Percentiles rank a stretch among this genome's conserved stretches.
Conservation (phyloP, 2,888 invertebrate genomes). For the Drosophila demipolita region DNA sequence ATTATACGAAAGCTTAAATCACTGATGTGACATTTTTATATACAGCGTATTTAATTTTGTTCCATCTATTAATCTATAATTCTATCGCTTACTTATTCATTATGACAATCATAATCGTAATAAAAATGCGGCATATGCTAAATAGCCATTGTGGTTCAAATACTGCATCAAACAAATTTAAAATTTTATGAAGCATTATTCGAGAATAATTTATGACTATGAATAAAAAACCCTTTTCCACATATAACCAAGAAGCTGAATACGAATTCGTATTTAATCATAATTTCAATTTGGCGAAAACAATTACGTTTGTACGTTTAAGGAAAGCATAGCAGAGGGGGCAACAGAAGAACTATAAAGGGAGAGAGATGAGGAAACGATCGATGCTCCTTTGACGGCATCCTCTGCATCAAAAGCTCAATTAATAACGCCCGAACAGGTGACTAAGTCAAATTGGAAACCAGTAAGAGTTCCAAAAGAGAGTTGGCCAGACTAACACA, state of each 20-base stretch:
- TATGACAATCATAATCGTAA: constrained; percentile 15
- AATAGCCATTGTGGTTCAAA: constrained; percentile 33
- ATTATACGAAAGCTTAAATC: not conserved
- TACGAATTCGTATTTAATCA: constrained; percentile 61
- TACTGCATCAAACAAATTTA: constrained; percentile 58
- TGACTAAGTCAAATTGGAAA: constrained; percentile 59
- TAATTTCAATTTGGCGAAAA: constrained; percentile 65
- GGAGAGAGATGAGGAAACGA: constrained; percentile 46
- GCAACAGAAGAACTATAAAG: not conserved
- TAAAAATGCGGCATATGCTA: constrained; percentile 52
- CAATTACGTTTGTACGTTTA: constrained; percentile 45
- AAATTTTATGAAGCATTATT: constrained; percentile 52
- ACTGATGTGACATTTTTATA: not conserved
- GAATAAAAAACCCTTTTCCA: constrained; percentile 1
- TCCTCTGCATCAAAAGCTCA: constrained; percentile 67
- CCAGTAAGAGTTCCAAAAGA: constrained; percentile 2
- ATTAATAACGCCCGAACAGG: constrained; percentile 72
- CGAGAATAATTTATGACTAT: not conserved
- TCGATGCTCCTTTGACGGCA: constrained; percentile 41
- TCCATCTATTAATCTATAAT: not conserved
- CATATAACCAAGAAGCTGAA: constrained; percentile 1
- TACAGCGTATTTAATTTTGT: not conserved
- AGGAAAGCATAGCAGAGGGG: not conserved
- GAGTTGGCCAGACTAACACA: constrained; percentile 4
- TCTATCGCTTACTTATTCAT: not conserved